Evolutionary conservation across 2,113 vertebrate genomes (phyloP).

Genomic region (Varanus salvator): DNA sequence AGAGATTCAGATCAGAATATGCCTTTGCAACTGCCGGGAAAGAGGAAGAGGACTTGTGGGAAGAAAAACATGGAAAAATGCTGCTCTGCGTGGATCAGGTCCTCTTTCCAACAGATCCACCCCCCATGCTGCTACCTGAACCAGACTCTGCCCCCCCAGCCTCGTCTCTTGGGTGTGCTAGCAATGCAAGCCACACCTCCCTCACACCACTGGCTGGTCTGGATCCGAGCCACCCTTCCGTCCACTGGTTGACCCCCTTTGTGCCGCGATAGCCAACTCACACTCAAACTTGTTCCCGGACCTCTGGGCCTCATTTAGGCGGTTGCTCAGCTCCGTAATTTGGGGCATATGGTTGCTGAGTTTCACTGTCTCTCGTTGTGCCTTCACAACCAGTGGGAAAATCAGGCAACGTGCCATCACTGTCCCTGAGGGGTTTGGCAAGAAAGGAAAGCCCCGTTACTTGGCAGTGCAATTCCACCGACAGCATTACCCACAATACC

Average conservation of each 20-base stretch:
- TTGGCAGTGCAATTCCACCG: not conserved
- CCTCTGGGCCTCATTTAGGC: conserved; percentile 85
- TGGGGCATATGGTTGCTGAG: conserved; percentile 89
- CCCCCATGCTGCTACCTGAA: too few species aligned
- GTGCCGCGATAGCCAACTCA: conserved; percentile 59
- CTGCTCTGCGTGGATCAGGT: too few species aligned
- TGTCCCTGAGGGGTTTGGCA: conserved; percentile 76
- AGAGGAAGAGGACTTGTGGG: not conserved
- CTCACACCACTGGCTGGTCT: too few species aligned
- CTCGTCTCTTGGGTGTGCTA: not conserved
- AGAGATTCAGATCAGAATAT: conserved; percentile 83
- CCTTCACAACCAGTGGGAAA: conserved; percentile 89
- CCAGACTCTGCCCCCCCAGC: not conserved
- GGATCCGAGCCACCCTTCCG: not conserved
- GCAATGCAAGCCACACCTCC: too few species aligned
- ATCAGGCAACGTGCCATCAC: conserved; percentile 81
- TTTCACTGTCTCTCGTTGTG: conserved; percentile 87
- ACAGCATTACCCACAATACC: not conserved
- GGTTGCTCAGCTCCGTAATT: conserved; percentile 80
- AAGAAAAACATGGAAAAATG: not conserved
- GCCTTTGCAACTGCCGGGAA: conserved; percentile 79
- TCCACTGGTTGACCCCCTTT: not conserved
- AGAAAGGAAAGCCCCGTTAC: not conserved
- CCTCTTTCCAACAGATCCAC: too few species aligned
- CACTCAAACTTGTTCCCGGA: conserved; percentile 85